phyloP scores from a whole-genome alignment of 2,888 invertebrate genomes.

The Callyntrura sp. region DNA sequence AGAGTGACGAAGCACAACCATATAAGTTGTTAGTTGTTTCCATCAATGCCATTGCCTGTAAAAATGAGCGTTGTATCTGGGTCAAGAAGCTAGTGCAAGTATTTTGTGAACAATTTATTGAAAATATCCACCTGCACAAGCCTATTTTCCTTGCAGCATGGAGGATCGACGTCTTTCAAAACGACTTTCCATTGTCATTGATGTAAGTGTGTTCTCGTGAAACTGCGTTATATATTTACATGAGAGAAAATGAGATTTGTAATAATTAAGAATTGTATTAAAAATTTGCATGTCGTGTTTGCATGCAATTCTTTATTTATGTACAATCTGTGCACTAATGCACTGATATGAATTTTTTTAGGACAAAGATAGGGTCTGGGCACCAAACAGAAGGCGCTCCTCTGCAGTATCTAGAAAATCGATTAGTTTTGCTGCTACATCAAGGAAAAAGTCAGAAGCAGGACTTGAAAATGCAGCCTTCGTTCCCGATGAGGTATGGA shows the following conservation, averaged over 20 bases:
- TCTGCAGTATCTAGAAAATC: slow-evolving; percentile 63
- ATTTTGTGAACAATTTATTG: neutral
- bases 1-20: neutral
- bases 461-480: slow-evolving; percentile 77
- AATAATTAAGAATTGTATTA: neutral
- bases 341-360: neutral
- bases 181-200: slow-evolving; percentile 78
- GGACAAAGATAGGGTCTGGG: slow-evolving; percentile 78
- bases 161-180: slow-evolving; percentile 58
- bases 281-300: slow-evolving; percentile 31
- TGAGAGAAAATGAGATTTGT: neutral
- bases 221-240: too few relatives aligned
- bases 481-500: slow-evolving; percentile 62
- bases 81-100: neutral
- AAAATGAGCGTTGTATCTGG: neutral
- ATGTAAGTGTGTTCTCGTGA: slow-evolving; percentile 55
- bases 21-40: neutral
- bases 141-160: too few relatives aligned
- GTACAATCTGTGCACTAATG: too few relatives aligned
- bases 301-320: too few relatives aligned
- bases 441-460: slow-evolving; percentile 58
- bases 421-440: slow-evolving; percentile 13
- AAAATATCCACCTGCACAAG: too few relatives aligned
- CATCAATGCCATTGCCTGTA: too few relatives aligned
- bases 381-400: slow-evolving; percentile 76